A percentile compares a stretch with the other conserved stretches of the same genome.
phyloP scores from a whole-genome alignment of 2,113 vertebrate genomes.

The Diglossa brunneiventris region DNA sequence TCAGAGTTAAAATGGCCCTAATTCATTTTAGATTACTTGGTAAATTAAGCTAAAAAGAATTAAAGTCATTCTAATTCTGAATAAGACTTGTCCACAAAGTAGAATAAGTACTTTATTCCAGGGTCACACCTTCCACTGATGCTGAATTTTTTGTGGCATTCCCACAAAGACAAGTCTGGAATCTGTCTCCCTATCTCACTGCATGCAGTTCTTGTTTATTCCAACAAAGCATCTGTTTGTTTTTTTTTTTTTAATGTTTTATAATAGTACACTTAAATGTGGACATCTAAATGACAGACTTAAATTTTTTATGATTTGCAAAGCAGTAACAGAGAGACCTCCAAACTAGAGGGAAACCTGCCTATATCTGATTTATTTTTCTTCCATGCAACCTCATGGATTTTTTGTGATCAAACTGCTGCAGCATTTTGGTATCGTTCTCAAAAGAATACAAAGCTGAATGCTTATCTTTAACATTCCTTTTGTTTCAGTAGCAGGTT shows the following conservation, averaged over 20 bases:
- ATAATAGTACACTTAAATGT: not conserved
- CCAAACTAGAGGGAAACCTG: not conserved
- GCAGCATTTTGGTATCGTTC: not conserved
- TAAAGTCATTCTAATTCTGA: not conserved
- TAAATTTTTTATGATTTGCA: not conserved
- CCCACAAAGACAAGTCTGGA: not conserved
- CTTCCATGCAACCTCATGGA: not conserved
- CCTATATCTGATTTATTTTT: not conserved
- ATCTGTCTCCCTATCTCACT: not conserved
- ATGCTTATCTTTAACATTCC: not conserved
- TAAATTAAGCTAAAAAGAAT: slow-evolving; percentile 41
- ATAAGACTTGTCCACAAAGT: not conserved
- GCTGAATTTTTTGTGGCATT: not conserved
- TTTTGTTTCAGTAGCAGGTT: not conserved
- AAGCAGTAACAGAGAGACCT: not conserved
- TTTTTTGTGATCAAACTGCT: not conserved
- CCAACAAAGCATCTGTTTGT: not conserved
- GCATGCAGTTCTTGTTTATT: not conserved
- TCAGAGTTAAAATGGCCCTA: slow-evolving; percentile 20
- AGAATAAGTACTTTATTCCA: not conserved
- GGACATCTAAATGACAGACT: not conserved
- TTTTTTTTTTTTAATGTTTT: not conserved
- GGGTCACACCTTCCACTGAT: not conserved
- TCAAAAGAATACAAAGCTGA: not conserved
- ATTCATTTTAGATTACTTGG: slow-evolving; percentile 36